Evolutionary conservation across 2,113 vertebrate genomes (phyloP), one percentile per base, ranked within the genome.

Genomic region (Hepsetus odoe): DNA sequence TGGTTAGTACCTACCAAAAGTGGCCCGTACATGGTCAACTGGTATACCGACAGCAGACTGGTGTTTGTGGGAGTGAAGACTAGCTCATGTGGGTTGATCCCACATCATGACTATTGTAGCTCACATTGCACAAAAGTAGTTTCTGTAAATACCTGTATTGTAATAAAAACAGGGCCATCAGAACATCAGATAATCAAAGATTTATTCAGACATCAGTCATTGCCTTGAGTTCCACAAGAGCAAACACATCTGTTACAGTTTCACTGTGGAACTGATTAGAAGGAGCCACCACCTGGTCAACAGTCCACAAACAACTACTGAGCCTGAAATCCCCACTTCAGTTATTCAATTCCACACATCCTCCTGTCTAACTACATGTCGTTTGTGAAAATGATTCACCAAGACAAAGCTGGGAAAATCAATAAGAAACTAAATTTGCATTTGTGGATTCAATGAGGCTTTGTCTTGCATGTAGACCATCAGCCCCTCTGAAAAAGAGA

Each of bases 381-480:
- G 24, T 20, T 22, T 65, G 44, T 20, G 11, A n/a, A 74, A 42
- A 46, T 35, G 9, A 35, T 53, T 26, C 12, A 55, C 59, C n/a
- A 28, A 65, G 44, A 16, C 61, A 66, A 35, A 59, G n/a, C n/a
- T 66, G 61, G 73, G 7, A 11, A 64, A 22, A 74, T 28, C 22
- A 38, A 38, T 16, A 8, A 13, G 42, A 20, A 35, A 13, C 13
- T 10, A 10, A 42, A 42, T 42, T 42, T 42, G 9, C 40, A 42
- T 42, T 44, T 44, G 11, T 20, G 32, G 18, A 51, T 20, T 68
- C 40, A 69, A 46, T 40, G 44, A 24, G 24, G 24, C 24, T 38
- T 51, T 5, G 3, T 51, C 13, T 46, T 46, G 3, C 46, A 51
- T 44, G 4, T 16, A 1, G 16, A 51, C 49, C 5, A 51, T 5